Evolutionary conservation across 1,140 invertebrate species (phyloP).

Genomic region (Leptopilina clavipes): DNA sequence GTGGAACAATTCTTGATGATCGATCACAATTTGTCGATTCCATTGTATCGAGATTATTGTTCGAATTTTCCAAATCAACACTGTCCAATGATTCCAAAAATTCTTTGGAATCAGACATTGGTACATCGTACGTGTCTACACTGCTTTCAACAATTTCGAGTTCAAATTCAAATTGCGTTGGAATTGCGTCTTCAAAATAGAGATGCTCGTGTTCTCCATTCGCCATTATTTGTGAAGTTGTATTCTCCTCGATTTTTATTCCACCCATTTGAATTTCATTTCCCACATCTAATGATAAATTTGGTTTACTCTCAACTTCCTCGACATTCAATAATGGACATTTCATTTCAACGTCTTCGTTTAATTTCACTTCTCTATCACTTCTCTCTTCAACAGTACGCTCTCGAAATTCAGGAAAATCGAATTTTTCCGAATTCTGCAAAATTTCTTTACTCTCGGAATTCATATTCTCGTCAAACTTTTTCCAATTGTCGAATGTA

Average conservation of each 20-base stretch:
- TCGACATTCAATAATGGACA: slow-evolving; percentile 26
- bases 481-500: slow-evolving; percentile 19
- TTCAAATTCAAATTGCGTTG: slow-evolving; percentile 66
- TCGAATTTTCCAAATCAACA: not conserved
- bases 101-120: slow-evolving; percentile 46
- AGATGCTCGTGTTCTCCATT: slow-evolving; percentile 47
- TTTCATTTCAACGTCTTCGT: not conserved
- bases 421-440: slow-evolving; percentile 32
- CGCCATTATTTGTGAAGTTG: slow-evolving; percentile 60
- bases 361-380: not conserved
- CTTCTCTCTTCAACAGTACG: not conserved
- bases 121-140: slow-evolving; percentile 49
- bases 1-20: not conserved
- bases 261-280: slow-evolving; percentile 52
- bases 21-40: not conserved
- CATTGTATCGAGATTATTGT: not conserved
- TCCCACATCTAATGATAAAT: slow-evolving; percentile 35
- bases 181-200: slow-evolving; percentile 60
- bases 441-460: slow-evolving; percentile 42
- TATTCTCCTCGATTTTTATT: slow-evolving; percentile 70
- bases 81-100: not conserved
- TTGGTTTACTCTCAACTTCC: slow-evolving; percentile 36
- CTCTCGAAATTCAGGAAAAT: not conserved
- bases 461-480: slow-evolving; percentile 57
- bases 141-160: slow-evolving; percentile 63